Conservation (phyloP, 2,797 vertebrate species). For the Sebastes jordani region DNA sequence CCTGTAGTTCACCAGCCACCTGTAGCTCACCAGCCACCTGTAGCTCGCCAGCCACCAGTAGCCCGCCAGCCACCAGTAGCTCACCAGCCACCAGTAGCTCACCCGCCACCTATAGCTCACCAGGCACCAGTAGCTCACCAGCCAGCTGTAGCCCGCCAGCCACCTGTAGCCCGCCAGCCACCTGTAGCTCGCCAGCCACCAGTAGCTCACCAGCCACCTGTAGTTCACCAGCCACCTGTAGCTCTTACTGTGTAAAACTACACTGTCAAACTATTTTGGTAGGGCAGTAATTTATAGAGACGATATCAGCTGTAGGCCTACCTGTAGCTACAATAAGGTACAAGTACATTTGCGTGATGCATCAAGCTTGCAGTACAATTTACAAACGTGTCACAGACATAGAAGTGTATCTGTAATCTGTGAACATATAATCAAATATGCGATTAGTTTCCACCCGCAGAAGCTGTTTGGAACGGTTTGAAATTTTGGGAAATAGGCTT, state of each 20-base stretch:
- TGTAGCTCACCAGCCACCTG: rapidly evolving
- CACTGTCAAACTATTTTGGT: no score
- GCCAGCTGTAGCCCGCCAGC: rapidly evolving
- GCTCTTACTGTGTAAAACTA: no score
- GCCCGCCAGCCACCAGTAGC: rapidly evolving
- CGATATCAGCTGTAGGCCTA: neutral
- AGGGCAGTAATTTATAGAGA: no score
- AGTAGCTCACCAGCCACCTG: rapidly evolving
- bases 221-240: rapidly evolving
- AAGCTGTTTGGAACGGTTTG: no score
- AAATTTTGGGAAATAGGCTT: no score
- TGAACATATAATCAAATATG: no score
- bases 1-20: no score
- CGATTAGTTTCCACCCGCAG: no score
- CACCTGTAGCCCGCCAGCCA: no score
- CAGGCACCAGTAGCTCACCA: rapidly evolving
- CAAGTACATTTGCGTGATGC: neutral
- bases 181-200: rapidly evolving
- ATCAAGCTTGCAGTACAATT: neutral
- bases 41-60: no score
- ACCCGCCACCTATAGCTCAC: rapidly evolving
- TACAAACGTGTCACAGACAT: neutral
- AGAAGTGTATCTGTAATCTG: neutral
- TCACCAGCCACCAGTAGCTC: rapidly evolving
- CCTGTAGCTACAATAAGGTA: neutral